Evolutionary conservation across 2,888 invertebrate species (phyloP), one percentile per base, ranked within the genome.

Genomic region (Brassicogethes aeneus): DNA sequence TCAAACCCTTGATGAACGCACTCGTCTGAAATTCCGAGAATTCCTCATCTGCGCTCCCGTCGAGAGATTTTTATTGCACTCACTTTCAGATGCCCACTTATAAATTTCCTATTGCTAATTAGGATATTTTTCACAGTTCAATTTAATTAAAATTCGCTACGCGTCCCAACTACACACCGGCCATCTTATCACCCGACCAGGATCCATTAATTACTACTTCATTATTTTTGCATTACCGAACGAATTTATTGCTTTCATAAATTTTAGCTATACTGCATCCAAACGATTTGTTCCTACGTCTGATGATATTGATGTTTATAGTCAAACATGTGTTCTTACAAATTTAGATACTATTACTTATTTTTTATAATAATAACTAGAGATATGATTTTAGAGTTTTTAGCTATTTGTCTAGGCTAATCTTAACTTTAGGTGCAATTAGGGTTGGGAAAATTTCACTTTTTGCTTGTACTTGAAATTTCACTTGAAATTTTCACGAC

Each of bases 1-100:
- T 59, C 59, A 59, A 57, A 59, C 53, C 50, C 52, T 43, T 57
- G 59, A 59, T 57, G 57, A 54, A 59, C 56, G 56, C 51, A 56
- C 57, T 56, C 53, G 57, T 56, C 50, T 46, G 44, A 50, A 47
- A 59, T 59, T 57, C 59, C 53, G 40, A 46, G 51, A 54, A 59
- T 59, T 55, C 56, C 43, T 53, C 50, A 44, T 43, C 42, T 31
- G 47, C 47, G 47, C 50, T 53, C 52, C 52, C 37, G 50, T 50
- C 42, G 53, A 37, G 52, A 40, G 42, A 50, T 44, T 44, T 46
- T 44, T 46, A 36, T 41, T 41, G 37, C 39, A 36, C 41, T 39
- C 38, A 32, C 37, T 37, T 41, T 29, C 23, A 23, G 23, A 23
- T 23, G 10, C 23, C 23, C 23, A 30, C 36, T 40, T 40, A 31